Percentiles rank a stretch among this genome's conserved stretches.
phyloP scores from a whole-genome alignment of 2,797 vertebrate genomes.

The Ciconia nigra region DNA sequence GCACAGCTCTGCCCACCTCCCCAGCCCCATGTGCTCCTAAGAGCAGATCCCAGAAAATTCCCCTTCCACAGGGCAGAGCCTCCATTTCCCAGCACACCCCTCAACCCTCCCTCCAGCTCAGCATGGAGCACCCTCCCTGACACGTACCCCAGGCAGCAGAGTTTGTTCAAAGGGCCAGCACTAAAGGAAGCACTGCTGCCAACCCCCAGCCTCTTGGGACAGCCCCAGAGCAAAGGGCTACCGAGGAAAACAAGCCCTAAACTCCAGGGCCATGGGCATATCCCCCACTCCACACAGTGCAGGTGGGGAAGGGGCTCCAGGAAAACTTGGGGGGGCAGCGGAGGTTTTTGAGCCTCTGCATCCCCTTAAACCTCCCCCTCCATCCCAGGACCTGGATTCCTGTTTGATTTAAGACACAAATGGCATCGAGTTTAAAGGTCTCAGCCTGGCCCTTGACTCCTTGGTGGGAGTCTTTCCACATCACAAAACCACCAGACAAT shows the following conservation, averaged over 20 bases:
- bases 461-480: constrained; percentile 66
- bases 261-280: background rate
- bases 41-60: background rate
- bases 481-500: constrained; percentile 69
- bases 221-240: background rate
- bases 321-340: background rate
- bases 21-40: background rate
- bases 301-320: background rate
- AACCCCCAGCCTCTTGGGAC: background rate
- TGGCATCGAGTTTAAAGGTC: constrained; percentile 61
- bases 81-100: background rate
- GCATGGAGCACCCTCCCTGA: too few species aligned
- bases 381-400: background rate
- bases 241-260: background rate
- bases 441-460: constrained; percentile 69
- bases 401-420: constrained; percentile 57
- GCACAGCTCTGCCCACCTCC: background rate
- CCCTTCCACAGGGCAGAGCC: background rate
- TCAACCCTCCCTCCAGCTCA: background rate
- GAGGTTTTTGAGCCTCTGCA: background rate
- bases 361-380: constrained; percentile 21
- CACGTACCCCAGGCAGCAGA: background rate
- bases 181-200: background rate
- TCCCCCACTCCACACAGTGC: background rate
- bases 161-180: background rate